These are phyloP conservation scores for Falcaria lacertinaria DNA, from an alignment of 2,888 invertebrate genomes.

Conservation along the genomic window DNA sequence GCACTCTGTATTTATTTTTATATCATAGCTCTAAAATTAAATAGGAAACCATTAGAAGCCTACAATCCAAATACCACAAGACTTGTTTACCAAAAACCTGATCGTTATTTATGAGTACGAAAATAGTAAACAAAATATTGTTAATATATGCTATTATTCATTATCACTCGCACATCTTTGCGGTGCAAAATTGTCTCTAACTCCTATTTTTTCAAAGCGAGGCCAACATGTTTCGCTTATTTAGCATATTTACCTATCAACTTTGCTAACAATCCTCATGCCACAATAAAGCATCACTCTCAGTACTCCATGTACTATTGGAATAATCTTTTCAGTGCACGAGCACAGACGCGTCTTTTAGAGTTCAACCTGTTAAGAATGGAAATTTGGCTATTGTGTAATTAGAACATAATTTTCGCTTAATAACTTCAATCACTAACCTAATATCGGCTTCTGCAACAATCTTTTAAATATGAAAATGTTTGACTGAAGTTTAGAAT, in stretches of 20 bases:
- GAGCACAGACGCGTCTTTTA: no score
- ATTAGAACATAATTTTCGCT: no score
- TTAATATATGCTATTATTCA: not conserved
- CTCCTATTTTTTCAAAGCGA: conserved; percentile 21
- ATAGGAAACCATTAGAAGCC: no score
- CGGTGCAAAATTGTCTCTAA: conserved; percentile 2
- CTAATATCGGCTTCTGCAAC: no score
- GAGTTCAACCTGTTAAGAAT: no score
- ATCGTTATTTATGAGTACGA: not conserved
- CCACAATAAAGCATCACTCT: not conserved
- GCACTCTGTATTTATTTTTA: no score
- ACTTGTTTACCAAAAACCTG: not conserved
- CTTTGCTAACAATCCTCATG: conserved; percentile 17
- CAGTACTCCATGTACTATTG: not conserved
- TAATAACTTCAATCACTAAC: no score
- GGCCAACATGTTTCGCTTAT: conserved; percentile 31
- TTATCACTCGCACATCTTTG: not conserved
- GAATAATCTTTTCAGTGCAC: no score
- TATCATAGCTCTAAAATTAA: no score
- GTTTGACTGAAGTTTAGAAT: no score
- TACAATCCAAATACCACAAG: not conserved
- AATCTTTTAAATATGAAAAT: no score
- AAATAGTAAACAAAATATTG: not conserved
- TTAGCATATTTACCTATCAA: conserved; percentile 23
- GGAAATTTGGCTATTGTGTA: no score